Conservation (phyloP, 1,140 invertebrate species). For the Agrypnia vestita region DNA sequence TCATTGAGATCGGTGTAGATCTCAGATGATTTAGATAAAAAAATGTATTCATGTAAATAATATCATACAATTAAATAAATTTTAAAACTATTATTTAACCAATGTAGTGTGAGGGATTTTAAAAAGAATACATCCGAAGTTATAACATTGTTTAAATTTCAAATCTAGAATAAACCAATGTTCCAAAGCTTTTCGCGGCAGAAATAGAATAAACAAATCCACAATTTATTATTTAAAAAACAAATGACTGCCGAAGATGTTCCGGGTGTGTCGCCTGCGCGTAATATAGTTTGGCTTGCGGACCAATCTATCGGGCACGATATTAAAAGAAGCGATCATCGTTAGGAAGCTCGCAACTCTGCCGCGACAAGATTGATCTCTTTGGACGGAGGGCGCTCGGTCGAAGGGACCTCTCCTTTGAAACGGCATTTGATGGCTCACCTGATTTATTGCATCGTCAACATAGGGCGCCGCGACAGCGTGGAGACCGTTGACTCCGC, state of each 20-base stretch:
- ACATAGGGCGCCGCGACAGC: constrained; percentile 10
- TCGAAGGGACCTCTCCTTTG: neutral
- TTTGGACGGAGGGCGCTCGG: neutral
- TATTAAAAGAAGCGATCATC: neutral
- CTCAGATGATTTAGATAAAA: no score
- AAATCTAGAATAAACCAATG: constrained; percentile 6
- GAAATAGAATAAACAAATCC: neutral
- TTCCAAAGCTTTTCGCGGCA: neutral
- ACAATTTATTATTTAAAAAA: constrained; percentile 10
- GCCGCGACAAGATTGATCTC: neutral
- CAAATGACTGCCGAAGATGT: neutral
- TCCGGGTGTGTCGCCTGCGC: neutral
- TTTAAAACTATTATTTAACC: no score
- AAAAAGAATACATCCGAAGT: no score
- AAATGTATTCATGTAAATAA: no score
- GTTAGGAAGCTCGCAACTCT: neutral
- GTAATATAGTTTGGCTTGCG: neutral
- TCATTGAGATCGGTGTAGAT: no score
- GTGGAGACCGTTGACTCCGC: constrained; percentile 4
- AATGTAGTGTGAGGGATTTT: no score
- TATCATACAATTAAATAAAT: no score
- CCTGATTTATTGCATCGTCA: constrained; percentile 20
- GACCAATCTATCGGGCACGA: neutral
- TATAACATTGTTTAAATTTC: no score
- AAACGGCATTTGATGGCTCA: neutral